Conservation (phyloP, 2,888 invertebrate genomes). For the Plagodis pulveraria region DNA sequence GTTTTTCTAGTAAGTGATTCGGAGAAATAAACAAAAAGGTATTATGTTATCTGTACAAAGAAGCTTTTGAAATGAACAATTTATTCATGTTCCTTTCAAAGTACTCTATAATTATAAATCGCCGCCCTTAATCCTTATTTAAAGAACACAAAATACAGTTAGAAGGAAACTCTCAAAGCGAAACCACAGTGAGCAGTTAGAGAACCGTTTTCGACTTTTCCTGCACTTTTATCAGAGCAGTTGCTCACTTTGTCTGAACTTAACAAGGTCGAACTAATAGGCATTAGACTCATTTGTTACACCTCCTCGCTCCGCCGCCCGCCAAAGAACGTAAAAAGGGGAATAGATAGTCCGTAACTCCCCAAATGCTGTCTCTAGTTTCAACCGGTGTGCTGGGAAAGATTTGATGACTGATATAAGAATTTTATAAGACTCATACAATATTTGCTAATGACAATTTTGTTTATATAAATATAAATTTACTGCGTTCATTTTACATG, state of each 20-base stretch:
- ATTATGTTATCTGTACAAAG: slow-evolving; percentile 25
- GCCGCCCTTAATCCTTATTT: slow-evolving; percentile 20
- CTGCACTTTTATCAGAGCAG: slow-evolving; percentile 62
- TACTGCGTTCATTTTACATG: not conserved
- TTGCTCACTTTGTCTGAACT: slow-evolving; percentile 73
- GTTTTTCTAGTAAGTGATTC: slow-evolving; percentile 50
- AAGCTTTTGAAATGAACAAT: slow-evolving; percentile 23
- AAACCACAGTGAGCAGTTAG: slow-evolving; percentile 26
- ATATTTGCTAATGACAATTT: not conserved
- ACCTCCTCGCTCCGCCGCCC: slow-evolving; percentile 72
- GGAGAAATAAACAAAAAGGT: slow-evolving; percentile 27
- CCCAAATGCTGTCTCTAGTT: slow-evolving; percentile 56
- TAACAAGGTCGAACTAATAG: slow-evolving; percentile 79
- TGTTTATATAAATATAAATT: not conserved
- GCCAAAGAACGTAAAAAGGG: slow-evolving; percentile 70
- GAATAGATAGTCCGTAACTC: slow-evolving; percentile 57
- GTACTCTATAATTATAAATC: slow-evolving; percentile 24
- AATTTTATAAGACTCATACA: not conserved
- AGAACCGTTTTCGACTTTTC: slow-evolving; percentile 54
- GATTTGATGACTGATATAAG: slow-evolving; percentile 30
- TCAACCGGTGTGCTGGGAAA: slow-evolving; percentile 38
- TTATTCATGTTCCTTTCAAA: slow-evolving; percentile 22
- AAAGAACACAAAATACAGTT: slow-evolving; percentile 22
- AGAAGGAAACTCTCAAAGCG: slow-evolving; percentile 28
- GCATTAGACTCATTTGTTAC: slow-evolving; percentile 78